Percentiles rank a stretch among this genome's conserved stretches.
Evolutionary conservation across 2,888 invertebrate genomes (phyloP).

Genomic region (Bombylius major): DNA sequence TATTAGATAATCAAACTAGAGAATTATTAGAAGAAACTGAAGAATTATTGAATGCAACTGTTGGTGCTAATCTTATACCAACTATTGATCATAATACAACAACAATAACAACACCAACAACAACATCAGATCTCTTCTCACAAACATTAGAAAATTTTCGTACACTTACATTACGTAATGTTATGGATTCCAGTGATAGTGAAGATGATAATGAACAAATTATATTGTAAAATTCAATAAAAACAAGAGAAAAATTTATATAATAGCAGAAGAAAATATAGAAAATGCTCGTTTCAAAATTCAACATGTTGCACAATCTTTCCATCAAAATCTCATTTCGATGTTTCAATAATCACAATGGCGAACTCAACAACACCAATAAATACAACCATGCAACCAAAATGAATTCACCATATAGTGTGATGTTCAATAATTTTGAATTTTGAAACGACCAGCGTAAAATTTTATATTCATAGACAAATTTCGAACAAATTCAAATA

Average conservation of each 20-base stretch:
- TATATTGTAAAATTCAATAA: slow-evolving; percentile 14
- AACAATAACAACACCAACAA: background rate
- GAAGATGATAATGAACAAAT: slow-evolving; percentile 24
- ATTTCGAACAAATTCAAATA: too few species aligned
- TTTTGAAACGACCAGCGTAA: too few species aligned
- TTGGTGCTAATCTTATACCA: slow-evolving; percentile 15
- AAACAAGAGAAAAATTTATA: background rate
- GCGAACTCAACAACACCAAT: too few species aligned
- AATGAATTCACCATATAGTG: too few species aligned
- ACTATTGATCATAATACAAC: slow-evolving; percentile 1
- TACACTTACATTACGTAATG: slow-evolving; percentile 29
- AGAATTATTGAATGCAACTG: slow-evolving; percentile 30
- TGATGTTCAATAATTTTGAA: too few species aligned
- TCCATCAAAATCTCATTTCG: too few species aligned
- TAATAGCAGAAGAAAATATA: too few species aligned
- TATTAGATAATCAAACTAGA: slow-evolving; percentile 14
- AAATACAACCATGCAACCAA: too few species aligned
- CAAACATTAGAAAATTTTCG: slow-evolving; percentile 35
- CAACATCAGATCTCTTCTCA: slow-evolving; percentile 28
- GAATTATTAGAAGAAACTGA: slow-evolving; percentile 28
- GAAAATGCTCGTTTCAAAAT: too few species aligned
- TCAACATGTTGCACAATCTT: too few species aligned
- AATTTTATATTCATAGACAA: too few species aligned
- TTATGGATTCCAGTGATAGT: slow-evolving; percentile 30
- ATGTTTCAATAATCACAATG: too few species aligned